Evolutionary conservation across 2,888 invertebrate species (phyloP).

Genomic region (Ectobius pallidus): DNA sequence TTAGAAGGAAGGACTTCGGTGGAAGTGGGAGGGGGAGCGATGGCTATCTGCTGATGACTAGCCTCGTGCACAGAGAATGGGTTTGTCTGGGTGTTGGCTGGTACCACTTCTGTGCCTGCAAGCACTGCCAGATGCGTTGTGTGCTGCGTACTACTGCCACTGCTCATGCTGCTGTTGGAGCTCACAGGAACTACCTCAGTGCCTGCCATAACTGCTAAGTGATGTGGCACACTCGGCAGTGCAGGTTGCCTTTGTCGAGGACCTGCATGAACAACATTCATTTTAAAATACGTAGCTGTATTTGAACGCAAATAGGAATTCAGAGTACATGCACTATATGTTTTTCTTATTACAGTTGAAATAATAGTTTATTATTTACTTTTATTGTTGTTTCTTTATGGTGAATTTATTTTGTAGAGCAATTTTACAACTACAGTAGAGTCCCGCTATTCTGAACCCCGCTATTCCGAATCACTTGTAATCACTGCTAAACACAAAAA

Average conservation of each 20-base stretch:
- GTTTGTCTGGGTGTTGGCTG: constrained; percentile 36
- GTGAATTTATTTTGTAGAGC: no score
- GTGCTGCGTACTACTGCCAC: constrained; percentile 4
- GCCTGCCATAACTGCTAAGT: constrained; percentile 55
- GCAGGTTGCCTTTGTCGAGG: constrained; percentile 45
- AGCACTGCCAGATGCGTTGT: constrained; percentile 51
- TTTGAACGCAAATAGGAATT: no score
- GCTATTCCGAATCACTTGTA: no score
- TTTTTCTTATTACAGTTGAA: no score
- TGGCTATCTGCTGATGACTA: constrained; percentile 24
- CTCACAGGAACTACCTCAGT: constrained; percentile 37
- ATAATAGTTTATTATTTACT: no score
- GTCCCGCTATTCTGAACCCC: no score
- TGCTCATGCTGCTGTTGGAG: constrained; percentile 12
- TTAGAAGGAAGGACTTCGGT: constrained; percentile 53
- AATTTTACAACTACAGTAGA: no score
- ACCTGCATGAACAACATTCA: no score
- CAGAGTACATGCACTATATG: no score
- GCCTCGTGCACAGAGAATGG: constrained; percentile 10
- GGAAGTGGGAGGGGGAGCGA: constrained; percentile 25
- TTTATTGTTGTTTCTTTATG: no score
- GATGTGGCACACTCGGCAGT: constrained; percentile 52
- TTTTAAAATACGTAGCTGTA: no score
- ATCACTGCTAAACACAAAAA: no score
- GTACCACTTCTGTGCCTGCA: constrained; percentile 53